phyloP scores from a whole-genome alignment of 2,888 invertebrate genomes.

The Drosophila nr. perissopoda region DNA sequence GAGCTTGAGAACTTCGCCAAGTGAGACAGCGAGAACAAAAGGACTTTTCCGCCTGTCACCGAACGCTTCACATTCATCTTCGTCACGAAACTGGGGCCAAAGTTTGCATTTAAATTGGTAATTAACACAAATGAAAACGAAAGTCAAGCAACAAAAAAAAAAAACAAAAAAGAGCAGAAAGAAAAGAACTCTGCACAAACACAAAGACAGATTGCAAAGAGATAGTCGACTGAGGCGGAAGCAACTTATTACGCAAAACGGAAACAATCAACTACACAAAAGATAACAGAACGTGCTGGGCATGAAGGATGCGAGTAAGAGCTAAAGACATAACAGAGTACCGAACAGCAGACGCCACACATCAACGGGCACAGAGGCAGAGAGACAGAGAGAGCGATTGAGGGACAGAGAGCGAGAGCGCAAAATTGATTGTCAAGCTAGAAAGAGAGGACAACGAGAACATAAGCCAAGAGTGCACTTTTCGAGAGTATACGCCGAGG shows the following conservation, averaged over 20 bases:
- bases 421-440: constrained; percentile 66
- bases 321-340: constrained; percentile 38
- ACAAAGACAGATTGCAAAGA: constrained; percentile 49
- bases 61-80: constrained; percentile 68
- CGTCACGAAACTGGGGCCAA: constrained; percentile 65
- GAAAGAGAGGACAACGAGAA: constrained; percentile 1
- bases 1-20: constrained; percentile 62
- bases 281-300: constrained; percentile 69
- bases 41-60: constrained; percentile 47
- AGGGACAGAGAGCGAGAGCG: constrained; percentile 14
- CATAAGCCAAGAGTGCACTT: background rate
- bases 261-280: constrained; percentile 76
- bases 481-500: background rate
- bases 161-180: constrained; percentile 22
- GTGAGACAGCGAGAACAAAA: constrained; percentile 46
- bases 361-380: constrained; percentile 2
- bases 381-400: background rate
- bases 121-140: constrained; percentile 74
- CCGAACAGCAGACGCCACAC: constrained; percentile 21
- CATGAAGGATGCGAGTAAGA: constrained; percentile 52
- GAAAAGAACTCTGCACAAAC: constrained; percentile 47
- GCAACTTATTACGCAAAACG: constrained; percentile 65
- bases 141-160: constrained; percentile 31
- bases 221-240: constrained; percentile 46
- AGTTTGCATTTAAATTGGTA: constrained; percentile 82